Base-by-base conservation (phyloP, 2,888 invertebrate genomes). In the Tanypteryx hageni region DNA sequence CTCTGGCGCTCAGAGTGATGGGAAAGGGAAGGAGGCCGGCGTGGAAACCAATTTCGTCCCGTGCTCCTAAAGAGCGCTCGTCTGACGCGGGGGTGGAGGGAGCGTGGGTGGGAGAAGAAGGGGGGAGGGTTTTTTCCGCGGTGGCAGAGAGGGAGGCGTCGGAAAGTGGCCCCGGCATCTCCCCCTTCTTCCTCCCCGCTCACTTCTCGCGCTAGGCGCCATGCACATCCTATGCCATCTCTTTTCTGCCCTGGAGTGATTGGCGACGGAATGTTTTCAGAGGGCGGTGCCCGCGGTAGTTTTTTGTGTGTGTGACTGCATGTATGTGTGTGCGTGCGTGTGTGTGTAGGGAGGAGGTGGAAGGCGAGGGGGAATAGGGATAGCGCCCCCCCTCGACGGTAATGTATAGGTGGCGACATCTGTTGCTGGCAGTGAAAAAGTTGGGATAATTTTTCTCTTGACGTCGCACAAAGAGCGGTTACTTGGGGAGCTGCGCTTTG, bases 391-490 rank as follows among this genome's bases (percentile, higher is more conserved):
- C 13, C 85, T 44, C 68, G 89, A 64, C 89, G 31, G 89, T 89
- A 89, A 89, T 89, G 89, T 89, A 89, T 89, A 68, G 89, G 64
- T 89, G 89, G 89, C 89, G 89, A 89, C 89, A 89, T 89, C 89
- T 89, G 89, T 89, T 89, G 89, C 89, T 89, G 89, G 89, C 89
- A 89, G 89, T 89, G 89, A 89, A 89, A 89, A 89, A 89, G 89
- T 89, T 89, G 89, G 89, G 89, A 89, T 89, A 89, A 89, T 89
- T 89, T 89, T 89, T 89, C 89, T 89, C 64, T 89, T 89, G 89
- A 89, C 89, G 89, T 64, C 61, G 89, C 89, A 89, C 89, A 89
- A 89, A 89, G 89, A 89, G 89, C 89, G 89, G 89, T 89, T 89
- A 89, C 89, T 89, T 68, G 89, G 89, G 56, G 89, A 64, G 89